phyloP scores from a whole-genome alignment of 2,113 vertebrate species.

The Forbesichthys papilliferus region DNA sequence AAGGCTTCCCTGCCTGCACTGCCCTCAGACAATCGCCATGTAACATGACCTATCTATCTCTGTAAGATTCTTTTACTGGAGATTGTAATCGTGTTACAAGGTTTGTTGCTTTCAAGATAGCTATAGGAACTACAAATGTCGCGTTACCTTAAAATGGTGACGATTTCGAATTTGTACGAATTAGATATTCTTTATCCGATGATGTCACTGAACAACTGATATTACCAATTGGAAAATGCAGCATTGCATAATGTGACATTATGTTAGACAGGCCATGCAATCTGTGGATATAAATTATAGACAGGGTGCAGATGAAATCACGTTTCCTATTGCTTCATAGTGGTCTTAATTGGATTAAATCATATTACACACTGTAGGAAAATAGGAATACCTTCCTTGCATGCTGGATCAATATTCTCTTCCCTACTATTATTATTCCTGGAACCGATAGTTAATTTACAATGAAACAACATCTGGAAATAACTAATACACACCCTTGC shows the following conservation, averaged over 20 bases:
- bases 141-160: too few relatives aligned
- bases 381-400: conserved; percentile 1
- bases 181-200: background rate
- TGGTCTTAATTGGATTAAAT: background rate
- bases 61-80: too few relatives aligned
- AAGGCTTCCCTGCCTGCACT: too few relatives aligned
- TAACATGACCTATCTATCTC: too few relatives aligned
- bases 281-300: too few relatives aligned
- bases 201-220: background rate
- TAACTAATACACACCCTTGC: background rate
- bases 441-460: background rate
- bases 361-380: background rate
- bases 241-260: too few relatives aligned
- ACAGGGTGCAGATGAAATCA: background rate
- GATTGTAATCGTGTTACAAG: too few relatives aligned
- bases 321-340: background rate
- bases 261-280: too few relatives aligned
- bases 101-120: too few relatives aligned
- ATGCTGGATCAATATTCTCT: background rate
- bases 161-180: too few relatives aligned
- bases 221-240: background rate
- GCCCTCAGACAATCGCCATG: too few relatives aligned
- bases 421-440: background rate
- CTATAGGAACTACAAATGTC: too few relatives aligned
- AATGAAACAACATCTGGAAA: background rate